Evolutionary conservation across 2,888 invertebrate species (phyloP).

Genomic region (Plebejus argus): DNA sequence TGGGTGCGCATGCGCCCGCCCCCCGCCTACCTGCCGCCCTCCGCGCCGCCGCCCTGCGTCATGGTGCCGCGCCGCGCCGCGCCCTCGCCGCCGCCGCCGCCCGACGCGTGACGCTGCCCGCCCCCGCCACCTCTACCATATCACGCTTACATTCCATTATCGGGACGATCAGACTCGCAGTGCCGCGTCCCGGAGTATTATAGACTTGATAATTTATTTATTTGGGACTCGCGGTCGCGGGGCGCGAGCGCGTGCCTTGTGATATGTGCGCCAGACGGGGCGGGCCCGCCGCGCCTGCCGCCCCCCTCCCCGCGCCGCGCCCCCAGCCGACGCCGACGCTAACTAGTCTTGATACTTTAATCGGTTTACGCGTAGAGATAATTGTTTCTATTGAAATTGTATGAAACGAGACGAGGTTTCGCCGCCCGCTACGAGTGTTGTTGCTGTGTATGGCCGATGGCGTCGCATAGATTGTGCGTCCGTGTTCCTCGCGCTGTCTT

Average conservation of each 20-base stretch:
- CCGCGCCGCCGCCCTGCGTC: slow-evolving; percentile 59
- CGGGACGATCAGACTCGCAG: slow-evolving; percentile 69
- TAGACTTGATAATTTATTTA: slow-evolving; percentile 78
- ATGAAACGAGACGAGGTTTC: slow-evolving; percentile 55
- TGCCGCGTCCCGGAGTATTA: slow-evolving; percentile 70
- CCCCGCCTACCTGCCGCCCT: slow-evolving; percentile 52
- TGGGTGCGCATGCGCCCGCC: slow-evolving; percentile 73
- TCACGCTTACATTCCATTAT: slow-evolving; percentile 79
- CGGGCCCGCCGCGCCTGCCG: slow-evolving; percentile 43
- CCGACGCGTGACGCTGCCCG: slow-evolving; percentile 56
- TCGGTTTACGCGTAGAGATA: slow-evolving; percentile 57
- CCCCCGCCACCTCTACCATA: slow-evolving; percentile 55
- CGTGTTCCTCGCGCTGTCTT: slow-evolving; percentile 71
- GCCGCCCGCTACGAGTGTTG: slow-evolving; percentile 56
- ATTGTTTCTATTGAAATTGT: slow-evolving; percentile 60
- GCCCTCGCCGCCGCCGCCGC: slow-evolving; percentile 57
- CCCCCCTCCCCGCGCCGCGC: slow-evolving; percentile 43
- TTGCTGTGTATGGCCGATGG: slow-evolving; percentile 54
- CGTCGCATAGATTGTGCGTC: slow-evolving; percentile 54
- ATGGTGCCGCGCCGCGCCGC: slow-evolving; percentile 60
- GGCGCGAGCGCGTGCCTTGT: slow-evolving; percentile 50
- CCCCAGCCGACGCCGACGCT: slow-evolving; percentile 48
- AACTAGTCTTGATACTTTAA: slow-evolving; percentile 62
- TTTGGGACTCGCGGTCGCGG: slow-evolving; percentile 59
- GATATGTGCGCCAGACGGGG: slow-evolving; percentile 55